Conservation (phyloP, 2,797 vertebrate species). For the Morus bassanus region DNA sequence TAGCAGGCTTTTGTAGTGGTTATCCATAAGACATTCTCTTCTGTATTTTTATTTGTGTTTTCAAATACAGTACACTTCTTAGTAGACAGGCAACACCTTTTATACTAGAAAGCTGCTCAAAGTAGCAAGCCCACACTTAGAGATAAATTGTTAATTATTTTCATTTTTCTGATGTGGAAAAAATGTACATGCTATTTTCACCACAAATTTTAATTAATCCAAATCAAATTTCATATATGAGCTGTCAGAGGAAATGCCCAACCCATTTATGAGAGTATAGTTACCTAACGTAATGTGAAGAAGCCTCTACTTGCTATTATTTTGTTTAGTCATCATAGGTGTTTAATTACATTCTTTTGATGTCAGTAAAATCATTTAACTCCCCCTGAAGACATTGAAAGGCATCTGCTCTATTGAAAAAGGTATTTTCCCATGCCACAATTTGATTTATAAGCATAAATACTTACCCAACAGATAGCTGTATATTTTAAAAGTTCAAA, state of each 20-base stretch:
- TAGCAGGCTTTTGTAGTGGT: background rate
- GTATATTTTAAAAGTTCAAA: background rate
- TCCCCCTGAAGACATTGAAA: constrained; percentile 74
- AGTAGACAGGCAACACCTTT: background rate
- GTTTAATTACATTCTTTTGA: constrained; percentile 76
- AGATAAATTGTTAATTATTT: background rate
- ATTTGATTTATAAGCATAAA: constrained; percentile 48
- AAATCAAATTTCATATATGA: constrained; percentile 18
- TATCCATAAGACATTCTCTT: background rate
- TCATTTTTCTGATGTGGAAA: constrained; percentile 21
- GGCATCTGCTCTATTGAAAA: constrained; percentile 44
- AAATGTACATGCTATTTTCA: background rate
- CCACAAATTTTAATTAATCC: constrained; percentile 34
- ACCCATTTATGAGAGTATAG: constrained; percentile 43
- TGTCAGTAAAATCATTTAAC: constrained; percentile 69
- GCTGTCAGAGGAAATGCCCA: constrained; percentile 46
- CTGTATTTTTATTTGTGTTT: background rate
- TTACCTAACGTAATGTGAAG: constrained; percentile 27
- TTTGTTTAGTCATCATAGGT: constrained; percentile 61
- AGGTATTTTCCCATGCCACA: constrained; percentile 71
- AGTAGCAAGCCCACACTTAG: background rate
- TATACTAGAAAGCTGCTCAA: background rate
- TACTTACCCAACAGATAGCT: constrained; percentile 9
- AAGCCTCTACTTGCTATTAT: constrained; percentile 69
- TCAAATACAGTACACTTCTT: background rate